Evolutionary conservation across 30 jellyfish, hydroid and myxozoan species (phyloP).

Genomic region (Aurelia sp.): DNA sequence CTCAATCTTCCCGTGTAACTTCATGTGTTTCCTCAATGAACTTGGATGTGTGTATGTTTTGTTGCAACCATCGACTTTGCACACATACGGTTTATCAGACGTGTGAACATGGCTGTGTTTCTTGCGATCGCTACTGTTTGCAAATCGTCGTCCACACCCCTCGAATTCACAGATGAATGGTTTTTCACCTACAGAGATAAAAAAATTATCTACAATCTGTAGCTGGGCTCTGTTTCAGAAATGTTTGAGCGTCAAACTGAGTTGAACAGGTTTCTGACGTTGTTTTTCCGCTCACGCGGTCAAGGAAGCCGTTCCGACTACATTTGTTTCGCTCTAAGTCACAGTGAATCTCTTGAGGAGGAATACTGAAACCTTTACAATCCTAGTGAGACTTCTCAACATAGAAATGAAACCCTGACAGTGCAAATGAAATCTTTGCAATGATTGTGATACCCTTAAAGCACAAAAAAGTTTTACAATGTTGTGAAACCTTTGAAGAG

Average conservation of each 20-base stretch:
- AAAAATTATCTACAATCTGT: background rate
- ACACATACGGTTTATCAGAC: constrained; percentile 84
- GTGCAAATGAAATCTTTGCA: too few species aligned
- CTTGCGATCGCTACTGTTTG: constrained; percentile 87
- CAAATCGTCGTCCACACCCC: constrained; percentile 89
- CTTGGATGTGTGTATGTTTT: constrained; percentile 91
- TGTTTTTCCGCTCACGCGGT: too few species aligned
- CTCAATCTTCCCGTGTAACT: constrained; percentile 80
- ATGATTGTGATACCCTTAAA: too few species aligned
- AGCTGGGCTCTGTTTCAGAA: background rate
- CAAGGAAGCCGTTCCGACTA: too few species aligned
- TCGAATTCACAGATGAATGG: constrained; percentile 87
- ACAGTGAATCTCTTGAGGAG: too few species aligned
- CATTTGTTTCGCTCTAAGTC: too few species aligned
- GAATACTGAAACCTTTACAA: too few species aligned
- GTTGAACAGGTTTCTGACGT: background rate
- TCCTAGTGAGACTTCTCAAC: too few species aligned
- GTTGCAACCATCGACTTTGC: constrained; percentile 90
- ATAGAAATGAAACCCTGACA: too few species aligned
- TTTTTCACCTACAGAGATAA: constrained; percentile 65
- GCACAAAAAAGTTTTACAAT: too few species aligned
- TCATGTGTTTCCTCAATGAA: constrained; percentile 81
- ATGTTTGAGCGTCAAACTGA: background rate
- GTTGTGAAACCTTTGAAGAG: too few species aligned
- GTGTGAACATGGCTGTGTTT: constrained; percentile 88